phyloP scores from a whole-genome alignment of 2,113 vertebrate species.

The Trematocara macrostoma region DNA sequence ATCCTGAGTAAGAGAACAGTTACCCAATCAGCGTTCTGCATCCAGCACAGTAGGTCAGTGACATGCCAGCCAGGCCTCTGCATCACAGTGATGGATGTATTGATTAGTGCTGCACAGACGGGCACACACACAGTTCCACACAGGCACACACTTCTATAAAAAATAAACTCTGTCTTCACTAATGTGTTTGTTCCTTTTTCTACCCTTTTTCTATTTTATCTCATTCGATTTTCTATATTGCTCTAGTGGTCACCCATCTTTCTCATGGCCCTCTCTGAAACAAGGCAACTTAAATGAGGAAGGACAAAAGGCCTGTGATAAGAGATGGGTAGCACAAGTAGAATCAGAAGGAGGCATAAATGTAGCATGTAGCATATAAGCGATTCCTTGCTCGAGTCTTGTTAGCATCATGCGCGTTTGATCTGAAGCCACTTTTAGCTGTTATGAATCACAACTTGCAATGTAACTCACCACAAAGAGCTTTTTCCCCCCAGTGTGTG shows the following conservation, averaged over 20 bases:
- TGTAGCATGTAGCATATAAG: background rate
- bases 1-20: slow-evolving; percentile 17
- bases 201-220: background rate
- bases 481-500: background rate
- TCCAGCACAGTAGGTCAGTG: slow-evolving; percentile 30
- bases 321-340: background rate
- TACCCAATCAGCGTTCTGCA: slow-evolving; percentile 38
- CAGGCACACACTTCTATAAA: background rate
- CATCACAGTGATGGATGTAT: slow-evolving; percentile 14
- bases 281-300: background rate
- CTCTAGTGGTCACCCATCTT: background rate
- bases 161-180: background rate
- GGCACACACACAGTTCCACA: background rate
- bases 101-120: slow-evolving; percentile 13
- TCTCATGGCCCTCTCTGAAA: background rate
- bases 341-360: background rate
- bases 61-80: background rate
- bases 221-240: background rate
- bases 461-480: slow-evolving; percentile 3
- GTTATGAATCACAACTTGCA: slow-evolving; percentile 20
- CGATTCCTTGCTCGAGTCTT: background rate
- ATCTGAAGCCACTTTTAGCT: background rate
- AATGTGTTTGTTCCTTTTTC: background rate
- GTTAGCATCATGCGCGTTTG: background rate
- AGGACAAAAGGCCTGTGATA: background rate